Conservation (phyloP, 2,888 invertebrate genomes). For the Melipona beecheii region DNA sequence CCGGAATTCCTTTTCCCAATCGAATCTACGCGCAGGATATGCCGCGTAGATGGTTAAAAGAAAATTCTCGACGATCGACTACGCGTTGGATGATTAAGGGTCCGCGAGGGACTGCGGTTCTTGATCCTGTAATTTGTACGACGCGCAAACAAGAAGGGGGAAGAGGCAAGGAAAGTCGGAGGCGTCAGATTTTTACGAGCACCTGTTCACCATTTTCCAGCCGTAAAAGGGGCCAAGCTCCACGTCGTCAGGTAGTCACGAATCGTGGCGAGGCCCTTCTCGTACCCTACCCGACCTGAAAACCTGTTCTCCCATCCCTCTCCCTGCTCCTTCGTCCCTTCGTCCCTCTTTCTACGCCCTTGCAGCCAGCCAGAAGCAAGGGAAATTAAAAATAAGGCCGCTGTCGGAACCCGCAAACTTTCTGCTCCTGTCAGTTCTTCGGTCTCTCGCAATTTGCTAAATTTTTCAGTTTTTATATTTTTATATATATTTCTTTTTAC, state of each 20-base stretch:
- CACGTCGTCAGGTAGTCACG: constrained; percentile 79
- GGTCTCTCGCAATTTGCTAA: not conserved
- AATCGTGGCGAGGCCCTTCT: constrained; percentile 73
- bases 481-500: too few species aligned
- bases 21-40: not conserved
- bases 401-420: constrained; percentile 57
- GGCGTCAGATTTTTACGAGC: constrained; percentile 74
- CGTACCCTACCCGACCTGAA: constrained; percentile 76
- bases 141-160: not conserved
- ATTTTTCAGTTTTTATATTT: too few species aligned
- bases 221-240: constrained; percentile 70
- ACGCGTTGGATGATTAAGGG: constrained; percentile 14
- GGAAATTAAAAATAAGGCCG: constrained; percentile 75
- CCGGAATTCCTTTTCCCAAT: not conserved
- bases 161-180: constrained; percentile 59
- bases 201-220: constrained; percentile 80
- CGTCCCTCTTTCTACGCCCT: constrained; percentile 44
- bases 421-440: not conserved
- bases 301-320: constrained; percentile 77
- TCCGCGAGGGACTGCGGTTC: not conserved
- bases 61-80: constrained; percentile 4
- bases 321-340: constrained; percentile 41
- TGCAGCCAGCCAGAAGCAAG: constrained; percentile 59
- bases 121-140: constrained; percentile 43
- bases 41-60: not conserved